Percentiles rank a stretch among this genome's conserved stretches.
Conservation (phyloP, 2,888 invertebrate genomes). For the Junonia oenone region DNA sequence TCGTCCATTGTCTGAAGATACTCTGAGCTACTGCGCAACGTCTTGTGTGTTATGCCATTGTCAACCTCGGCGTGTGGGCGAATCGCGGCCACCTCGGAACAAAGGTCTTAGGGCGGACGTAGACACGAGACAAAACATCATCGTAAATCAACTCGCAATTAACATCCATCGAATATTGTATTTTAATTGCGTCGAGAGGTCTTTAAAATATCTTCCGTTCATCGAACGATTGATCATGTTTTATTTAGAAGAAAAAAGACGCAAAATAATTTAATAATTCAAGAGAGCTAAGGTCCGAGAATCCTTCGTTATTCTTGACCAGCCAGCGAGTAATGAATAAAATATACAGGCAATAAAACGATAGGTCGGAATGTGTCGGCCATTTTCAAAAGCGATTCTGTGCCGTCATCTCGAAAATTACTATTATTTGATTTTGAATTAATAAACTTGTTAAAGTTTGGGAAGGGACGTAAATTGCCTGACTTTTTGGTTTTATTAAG, state of each 20-base stretch:
- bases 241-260: constrained; percentile 21
- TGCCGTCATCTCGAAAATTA: constrained; percentile 73
- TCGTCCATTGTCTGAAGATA: constrained; percentile 57
- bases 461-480: constrained; percentile 71
- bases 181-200: neutral
- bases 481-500: constrained; percentile 72
- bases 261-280: constrained; percentile 28
- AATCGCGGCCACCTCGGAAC: constrained; percentile 38
- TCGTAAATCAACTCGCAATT: constrained; percentile 1
- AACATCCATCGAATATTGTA: neutral
- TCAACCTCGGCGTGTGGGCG: constrained; percentile 55
- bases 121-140: constrained; percentile 9
- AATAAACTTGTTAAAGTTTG: constrained; percentile 78
- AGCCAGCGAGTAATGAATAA: constrained; percentile 55
- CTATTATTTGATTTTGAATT: constrained; percentile 76
- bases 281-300: constrained; percentile 22
- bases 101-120: constrained; percentile 23
- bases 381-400: constrained; percentile 64
- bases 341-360: constrained; percentile 65
- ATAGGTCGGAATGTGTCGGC: constrained; percentile 67
- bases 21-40: constrained; percentile 60
- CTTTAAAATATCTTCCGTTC: neutral
- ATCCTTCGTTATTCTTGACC: constrained; percentile 30
- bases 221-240: constrained; percentile 6
- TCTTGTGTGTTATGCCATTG: constrained; percentile 49